phyloP scores from a whole-genome alignment of 2,888 invertebrate species.

The Drosophila eohydei region DNA sequence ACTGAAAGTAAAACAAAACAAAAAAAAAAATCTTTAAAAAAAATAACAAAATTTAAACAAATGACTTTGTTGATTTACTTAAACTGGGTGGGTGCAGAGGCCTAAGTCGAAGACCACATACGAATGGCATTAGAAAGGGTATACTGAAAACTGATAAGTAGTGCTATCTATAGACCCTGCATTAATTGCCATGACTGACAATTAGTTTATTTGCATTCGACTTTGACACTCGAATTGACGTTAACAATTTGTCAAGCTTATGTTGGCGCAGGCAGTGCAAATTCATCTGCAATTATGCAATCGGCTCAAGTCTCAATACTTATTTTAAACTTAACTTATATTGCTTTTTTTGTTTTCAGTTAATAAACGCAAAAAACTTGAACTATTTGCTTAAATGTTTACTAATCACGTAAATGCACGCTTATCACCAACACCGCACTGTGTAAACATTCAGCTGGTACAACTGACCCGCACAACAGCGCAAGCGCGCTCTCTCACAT shows the following conservation, averaged over 20 bases:
- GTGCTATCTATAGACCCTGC: slow-evolving; percentile 39
- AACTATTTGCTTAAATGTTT: neutral
- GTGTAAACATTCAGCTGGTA: slow-evolving; percentile 57
- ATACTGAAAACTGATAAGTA: slow-evolving; percentile 35
- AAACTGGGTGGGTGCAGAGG: slow-evolving; percentile 12
- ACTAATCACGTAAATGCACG: slow-evolving; percentile 1
- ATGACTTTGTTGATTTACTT: slow-evolving; percentile 25
- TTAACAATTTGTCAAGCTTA: slow-evolving; percentile 70
- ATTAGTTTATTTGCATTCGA: slow-evolving; percentile 45
- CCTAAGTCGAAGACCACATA: neutral
- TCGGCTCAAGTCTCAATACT: neutral
- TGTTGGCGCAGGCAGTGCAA: slow-evolving; percentile 1
- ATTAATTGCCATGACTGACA: slow-evolving; percentile 31
- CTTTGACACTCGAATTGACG: slow-evolving; percentile 36
- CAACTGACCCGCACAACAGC: slow-evolving; percentile 59
- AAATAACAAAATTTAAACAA: slow-evolving; percentile 36
- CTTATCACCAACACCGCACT: slow-evolving; percentile 27
- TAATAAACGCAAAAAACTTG: neutral
- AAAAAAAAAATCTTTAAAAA: slow-evolving; percentile 50
- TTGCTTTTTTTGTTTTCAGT: neutral
- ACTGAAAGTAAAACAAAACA: slow-evolving; percentile 19
- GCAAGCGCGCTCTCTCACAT: slow-evolving; percentile 58
- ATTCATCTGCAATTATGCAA: slow-evolving; percentile 25
- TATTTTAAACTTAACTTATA: neutral
- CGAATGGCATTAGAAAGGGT: neutral